Evolutionary conservation across 2,113 vertebrate species (phyloP), one percentile per base, ranked within the genome.

Genomic region (Blennius ocellaris): DNA sequence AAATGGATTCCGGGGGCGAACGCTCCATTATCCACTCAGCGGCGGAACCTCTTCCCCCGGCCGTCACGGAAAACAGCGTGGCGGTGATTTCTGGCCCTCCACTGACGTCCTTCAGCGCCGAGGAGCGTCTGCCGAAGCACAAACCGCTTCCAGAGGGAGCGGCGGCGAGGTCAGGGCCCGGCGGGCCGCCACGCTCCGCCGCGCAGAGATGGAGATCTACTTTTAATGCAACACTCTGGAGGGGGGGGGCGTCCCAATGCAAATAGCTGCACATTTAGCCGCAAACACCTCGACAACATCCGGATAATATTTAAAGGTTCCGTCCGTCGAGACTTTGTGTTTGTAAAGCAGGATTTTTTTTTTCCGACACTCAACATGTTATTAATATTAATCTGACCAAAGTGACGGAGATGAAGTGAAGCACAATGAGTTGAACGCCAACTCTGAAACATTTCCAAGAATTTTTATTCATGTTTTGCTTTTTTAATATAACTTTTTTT

Each of bases 1-100:
- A 89, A 86, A 89, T 84, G 73, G 85, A 83, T 77, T 83, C 62
- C 41, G 56, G 49, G 82, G 76, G 72, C 79, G 4, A 73, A 60
- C 57, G 52, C 58, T 68, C 83, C 78, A 83, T 87, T 74, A 91
- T 70, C 74, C 79, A 62, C 84, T 76, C 68, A 73, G 41, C 68
- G 43, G 17, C 5, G 53, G 16, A 14, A 3, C 11, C 3, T 45
- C 66, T 65, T 50, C 56, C 8, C 8, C 30, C 41, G 16, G 8
- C 58, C 65, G 39, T 54, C 59, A 5, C 37, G 69, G 50, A 16
- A 15, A 30, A 65, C 36, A 54, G 61, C 21, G 50, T 59, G 72
- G 39, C 49, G 21, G 69, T 60, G 45, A 64, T 67, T 62, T 30
- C 12, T 2, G 30, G 5, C 72, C 17, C 39, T 73, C 69, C 78